Evolutionary conservation across 2,113 vertebrate species (phyloP).

Genomic region (Blennius ocellaris): DNA sequence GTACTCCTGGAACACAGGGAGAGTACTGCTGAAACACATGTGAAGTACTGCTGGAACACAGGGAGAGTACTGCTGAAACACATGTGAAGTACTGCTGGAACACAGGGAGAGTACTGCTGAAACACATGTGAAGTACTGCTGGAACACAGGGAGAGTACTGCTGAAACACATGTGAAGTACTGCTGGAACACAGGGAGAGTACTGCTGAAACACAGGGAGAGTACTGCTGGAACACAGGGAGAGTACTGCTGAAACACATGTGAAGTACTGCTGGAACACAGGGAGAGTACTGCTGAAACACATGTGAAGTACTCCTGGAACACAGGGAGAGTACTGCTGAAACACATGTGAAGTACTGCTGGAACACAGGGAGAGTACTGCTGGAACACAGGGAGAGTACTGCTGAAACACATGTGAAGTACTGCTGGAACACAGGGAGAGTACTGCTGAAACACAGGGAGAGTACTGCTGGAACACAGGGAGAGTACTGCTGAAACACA

Average conservation of each 20-base stretch:
- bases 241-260: conserved; percentile 79
- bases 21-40: too few species aligned
- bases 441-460: too few species aligned
- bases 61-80: too few species aligned
- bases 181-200: conserved; percentile 67
- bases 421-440: conserved; percentile 73
- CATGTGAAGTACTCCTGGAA: conserved; percentile 77
- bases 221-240: conserved; percentile 77
- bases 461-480: too few species aligned
- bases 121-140: too few species aligned
- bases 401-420: conserved; percentile 73
- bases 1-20: conserved; percentile 77
- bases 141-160: conserved; percentile 79
- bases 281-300: conserved; percentile 77
- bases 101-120: conserved; percentile 77
- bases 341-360: conserved; percentile 85
- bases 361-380: conserved; percentile 71
- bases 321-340: background rate
- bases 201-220: conserved; percentile 36
- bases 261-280: too few species aligned
- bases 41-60: too few species aligned
- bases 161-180: conserved; percentile 67
- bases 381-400: conserved; percentile 67
- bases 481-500: conserved; percentile 82
- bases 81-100: conserved; percentile 85